Conservation (phyloP, 2,797 vertebrate species). For the Rhabdophis nuchalis region DNA sequence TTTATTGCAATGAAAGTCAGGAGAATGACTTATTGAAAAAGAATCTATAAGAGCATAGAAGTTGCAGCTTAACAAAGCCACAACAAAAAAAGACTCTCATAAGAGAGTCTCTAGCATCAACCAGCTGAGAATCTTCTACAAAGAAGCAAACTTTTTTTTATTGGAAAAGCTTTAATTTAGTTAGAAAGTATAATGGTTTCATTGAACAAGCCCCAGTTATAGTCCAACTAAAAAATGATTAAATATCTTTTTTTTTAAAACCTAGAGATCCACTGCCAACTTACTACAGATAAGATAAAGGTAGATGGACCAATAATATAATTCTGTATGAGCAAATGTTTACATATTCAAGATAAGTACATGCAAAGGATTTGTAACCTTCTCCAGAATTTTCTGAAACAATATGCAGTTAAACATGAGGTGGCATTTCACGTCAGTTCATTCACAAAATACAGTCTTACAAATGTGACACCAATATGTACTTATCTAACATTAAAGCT, state of each 20-base stretch:
- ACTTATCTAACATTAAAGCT: accelerated
- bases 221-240: not conserved
- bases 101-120: not conserved
- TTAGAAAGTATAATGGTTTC: not conserved
- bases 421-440: not conserved
- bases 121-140: not conserved
- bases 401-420: not conserved
- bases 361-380: conserved; percentile 31
- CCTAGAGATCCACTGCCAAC: not conserved
- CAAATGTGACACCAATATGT: accelerated
- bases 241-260: not conserved
- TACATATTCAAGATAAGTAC: not conserved
- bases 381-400: not conserved
- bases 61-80: not conserved
- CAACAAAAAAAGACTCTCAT: not conserved
- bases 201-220: not conserved
- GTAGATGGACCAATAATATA: not conserved
- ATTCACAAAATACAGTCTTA: not conserved
- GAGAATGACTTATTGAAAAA: not conserved
- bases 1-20: not conserved
- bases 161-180: not conserved
- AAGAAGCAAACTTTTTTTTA: not conserved
- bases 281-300: not conserved
- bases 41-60: not conserved
- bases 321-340: not conserved